These are phyloP conservation scores for Okamejei kenojei DNA, from an alignment of 2,797 vertebrate genomes.

Conservation along the genomic window DNA sequence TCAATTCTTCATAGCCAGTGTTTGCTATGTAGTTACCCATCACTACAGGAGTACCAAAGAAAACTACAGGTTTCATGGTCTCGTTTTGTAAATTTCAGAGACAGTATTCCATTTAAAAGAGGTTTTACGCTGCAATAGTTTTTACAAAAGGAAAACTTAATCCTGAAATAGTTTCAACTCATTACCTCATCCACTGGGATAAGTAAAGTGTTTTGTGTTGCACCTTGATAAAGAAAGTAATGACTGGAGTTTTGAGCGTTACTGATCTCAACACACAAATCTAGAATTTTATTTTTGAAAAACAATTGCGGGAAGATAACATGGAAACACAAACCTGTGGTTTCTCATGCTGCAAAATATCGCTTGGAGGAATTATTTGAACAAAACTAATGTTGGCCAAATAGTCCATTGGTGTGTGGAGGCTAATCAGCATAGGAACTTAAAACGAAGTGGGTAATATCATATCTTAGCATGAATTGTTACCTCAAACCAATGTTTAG, in stretches of 20 bases:
- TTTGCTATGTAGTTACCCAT: background rate
- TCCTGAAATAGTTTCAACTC: background rate
- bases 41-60: background rate
- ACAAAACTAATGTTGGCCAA: background rate
- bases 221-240: background rate
- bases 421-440: background rate
- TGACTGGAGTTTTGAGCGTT: background rate
- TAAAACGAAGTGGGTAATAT: background rate
- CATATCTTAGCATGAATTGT: background rate
- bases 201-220: background rate
- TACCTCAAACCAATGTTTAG: background rate
- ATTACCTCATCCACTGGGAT: background rate
- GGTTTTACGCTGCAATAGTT: background rate
- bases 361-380: background rate
- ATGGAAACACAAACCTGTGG: background rate
- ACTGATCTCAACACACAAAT: background rate
- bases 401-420: background rate
- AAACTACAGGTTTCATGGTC: background rate
- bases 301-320: background rate
- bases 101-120: background rate
- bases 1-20: background rate
- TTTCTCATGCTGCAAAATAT: background rate
- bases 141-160: background rate
- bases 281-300: background rate
- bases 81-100: background rate